A percentile compares a stretch with the other conserved stretches of the same genome.
Conservation (phyloP, 2,888 invertebrate genomes). For the Neoaliturus tenellus region DNA sequence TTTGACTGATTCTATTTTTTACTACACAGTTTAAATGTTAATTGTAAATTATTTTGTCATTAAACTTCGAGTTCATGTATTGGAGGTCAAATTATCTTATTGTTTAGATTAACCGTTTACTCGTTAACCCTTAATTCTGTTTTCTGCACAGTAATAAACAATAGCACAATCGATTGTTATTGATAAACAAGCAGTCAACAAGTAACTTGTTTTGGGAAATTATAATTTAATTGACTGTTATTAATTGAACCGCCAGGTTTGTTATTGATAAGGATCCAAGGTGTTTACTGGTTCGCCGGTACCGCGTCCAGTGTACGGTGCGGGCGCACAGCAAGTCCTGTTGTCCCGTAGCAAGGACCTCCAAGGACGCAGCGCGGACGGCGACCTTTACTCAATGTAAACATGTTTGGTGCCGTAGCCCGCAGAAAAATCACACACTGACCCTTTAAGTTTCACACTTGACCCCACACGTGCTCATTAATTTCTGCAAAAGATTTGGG, state of each 20-base stretch:
- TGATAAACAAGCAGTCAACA: no score
- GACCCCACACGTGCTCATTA: background rate
- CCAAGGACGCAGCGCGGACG: background rate
- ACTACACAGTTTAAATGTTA: no score
- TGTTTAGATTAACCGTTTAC: no score
- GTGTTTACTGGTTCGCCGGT: background rate
- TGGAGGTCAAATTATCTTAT: no score
- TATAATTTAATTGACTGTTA: background rate
- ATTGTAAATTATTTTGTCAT: no score
- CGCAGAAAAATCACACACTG: background rate
- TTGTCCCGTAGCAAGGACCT: background rate
- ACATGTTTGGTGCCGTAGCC: conserved; percentile 8
- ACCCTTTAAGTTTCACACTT: background rate
- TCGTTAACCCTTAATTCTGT: no score
- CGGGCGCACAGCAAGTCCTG: background rate
- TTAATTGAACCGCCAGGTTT: background rate
- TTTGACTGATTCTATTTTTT: no score
- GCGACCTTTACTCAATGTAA: conserved; percentile 8
- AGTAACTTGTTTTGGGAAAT: background rate
- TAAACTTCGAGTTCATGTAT: no score
- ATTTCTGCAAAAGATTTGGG: no score
- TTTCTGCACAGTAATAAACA: background rate
- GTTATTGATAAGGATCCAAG: background rate
- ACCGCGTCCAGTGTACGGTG: background rate
- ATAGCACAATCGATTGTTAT: background rate